Evolutionary conservation across 2,113 vertebrate genomes (phyloP), one percentile per base, ranked within the genome.

Genomic region (Eretmochelys imbricata): DNA sequence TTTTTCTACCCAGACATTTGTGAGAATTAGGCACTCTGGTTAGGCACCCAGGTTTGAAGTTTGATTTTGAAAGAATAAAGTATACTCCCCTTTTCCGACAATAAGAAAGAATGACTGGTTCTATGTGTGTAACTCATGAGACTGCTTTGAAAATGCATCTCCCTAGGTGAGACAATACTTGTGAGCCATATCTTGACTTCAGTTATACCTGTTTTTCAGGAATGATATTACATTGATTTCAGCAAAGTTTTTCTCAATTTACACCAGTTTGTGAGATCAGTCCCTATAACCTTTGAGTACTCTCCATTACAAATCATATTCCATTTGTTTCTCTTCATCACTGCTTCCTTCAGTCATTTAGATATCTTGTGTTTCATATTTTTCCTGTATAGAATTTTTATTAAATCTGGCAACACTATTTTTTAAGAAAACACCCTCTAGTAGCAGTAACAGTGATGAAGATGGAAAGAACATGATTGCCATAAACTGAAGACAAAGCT

Each of bases 91-190:
- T 1, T 3, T 1, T 3, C 2, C 31, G 10, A 42, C 29, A 48
- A 3, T 59, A 55, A 79, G 0, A 1, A 35, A 81, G 24, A 65
- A 3, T 9, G 19, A 88, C 0, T 79, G 27, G 75, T 95, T 81
- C 0, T 7, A 2, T 10, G 6, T 2, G 1, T 88, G 24, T 76
- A 76, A 76, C 72, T 46, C 72, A 76, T 12, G 38, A 76, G 42
- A 76, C 3, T 24, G 72, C 38, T 76, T 76, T 76, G 72, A 76
- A 76, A 76, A 76, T 38, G 19, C 69, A 42, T 29, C 31, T 75
- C n/a, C 20, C 38, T 46, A 25, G 1, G 35, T 69, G 72, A 42
- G 72, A 24, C 72, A 76, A 76, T 9, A 11, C 20, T 42, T 75
- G 38, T 42, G 69, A n/a, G 59, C 29, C 13, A 65, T n/a, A 76